These are phyloP conservation scores for Propsilocerus akamusi DNA, from an alignment of 1,140 invertebrate genomes.

Conservation along the genomic window DNA sequence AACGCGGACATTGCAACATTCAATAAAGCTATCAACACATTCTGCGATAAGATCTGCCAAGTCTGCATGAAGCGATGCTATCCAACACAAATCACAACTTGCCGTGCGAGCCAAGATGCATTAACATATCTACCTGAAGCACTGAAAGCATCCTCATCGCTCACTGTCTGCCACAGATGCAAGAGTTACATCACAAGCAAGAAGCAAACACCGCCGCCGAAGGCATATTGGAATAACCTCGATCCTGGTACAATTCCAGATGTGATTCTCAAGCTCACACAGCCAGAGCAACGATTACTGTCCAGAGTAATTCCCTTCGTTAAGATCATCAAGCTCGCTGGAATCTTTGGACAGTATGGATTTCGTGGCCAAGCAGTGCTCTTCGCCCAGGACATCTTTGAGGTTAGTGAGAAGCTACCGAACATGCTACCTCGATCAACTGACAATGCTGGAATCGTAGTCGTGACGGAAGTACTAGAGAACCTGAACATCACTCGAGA, in stretches of 20 bases:
- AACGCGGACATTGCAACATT: too few relatives aligned
- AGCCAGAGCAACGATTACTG: constrained; percentile 10
- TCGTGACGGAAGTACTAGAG: constrained; percentile 13
- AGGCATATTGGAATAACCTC: neutral
- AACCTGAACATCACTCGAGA: constrained; percentile 12
- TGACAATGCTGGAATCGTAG: constrained; percentile 11
- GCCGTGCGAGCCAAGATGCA: too few relatives aligned
- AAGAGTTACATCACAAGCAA: too few relatives aligned
- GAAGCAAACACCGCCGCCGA: too few relatives aligned
- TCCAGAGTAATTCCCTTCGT: constrained; percentile 10
- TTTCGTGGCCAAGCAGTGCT: constrained; percentile 14
- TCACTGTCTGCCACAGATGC: neutral
- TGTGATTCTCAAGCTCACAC: constrained; percentile 7
- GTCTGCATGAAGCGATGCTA: constrained; percentile 10
- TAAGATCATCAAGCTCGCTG: constrained; percentile 10
- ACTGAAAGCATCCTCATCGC: neutral
- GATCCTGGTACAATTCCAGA: neutral
- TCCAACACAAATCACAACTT: constrained; percentile 6
- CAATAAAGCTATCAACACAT: constrained; percentile 2
- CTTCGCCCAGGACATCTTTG: constrained; percentile 16
- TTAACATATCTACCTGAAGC: constrained; percentile 5
- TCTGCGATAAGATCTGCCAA: constrained; percentile 9
- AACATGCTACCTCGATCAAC: constrained; percentile 12
- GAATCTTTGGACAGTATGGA: constrained; percentile 14
- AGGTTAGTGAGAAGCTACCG: constrained; percentile 14